Evolutionary conservation across 2,888 invertebrate species (phyloP).

Genomic region (Ashinkailepas kermadecensis): DNA sequence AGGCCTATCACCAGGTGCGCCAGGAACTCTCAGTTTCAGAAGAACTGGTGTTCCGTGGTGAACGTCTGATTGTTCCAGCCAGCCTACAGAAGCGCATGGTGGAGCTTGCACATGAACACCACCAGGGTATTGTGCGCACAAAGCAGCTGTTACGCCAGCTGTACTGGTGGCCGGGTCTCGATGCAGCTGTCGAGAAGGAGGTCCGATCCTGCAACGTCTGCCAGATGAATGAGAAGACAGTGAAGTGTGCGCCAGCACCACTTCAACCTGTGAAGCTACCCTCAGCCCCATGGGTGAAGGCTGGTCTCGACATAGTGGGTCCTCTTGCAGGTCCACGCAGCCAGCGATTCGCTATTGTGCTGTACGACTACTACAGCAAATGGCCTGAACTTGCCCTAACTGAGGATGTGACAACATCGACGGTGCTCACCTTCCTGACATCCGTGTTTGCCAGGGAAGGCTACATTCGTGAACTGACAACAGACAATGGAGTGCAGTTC

Average conservation of each 20-base stretch:
- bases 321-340: neutral
- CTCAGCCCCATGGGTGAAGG: neutral
- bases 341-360: neutral
- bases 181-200: neutral
- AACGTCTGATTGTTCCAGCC: neutral
- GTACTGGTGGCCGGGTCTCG: neutral
- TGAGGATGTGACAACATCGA: neutral
- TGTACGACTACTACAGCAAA: neutral
- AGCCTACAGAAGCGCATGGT: neutral
- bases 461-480: neutral
- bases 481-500: neutral
- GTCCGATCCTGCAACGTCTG: neutral
- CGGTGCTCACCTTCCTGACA: neutral
- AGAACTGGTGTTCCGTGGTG: neutral
- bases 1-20: neutral
- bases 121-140: neutral
- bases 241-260: neutral
- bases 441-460: neutral
- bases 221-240: neutral
- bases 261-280: neutral
- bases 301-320: neutral
- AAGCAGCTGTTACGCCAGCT: neutral
- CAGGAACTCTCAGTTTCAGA: neutral
- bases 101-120: neutral
- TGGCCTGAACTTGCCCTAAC: neutral